Base-by-base conservation (phyloP, 2,113 vertebrate species). In the Panthera leo region DNA sequence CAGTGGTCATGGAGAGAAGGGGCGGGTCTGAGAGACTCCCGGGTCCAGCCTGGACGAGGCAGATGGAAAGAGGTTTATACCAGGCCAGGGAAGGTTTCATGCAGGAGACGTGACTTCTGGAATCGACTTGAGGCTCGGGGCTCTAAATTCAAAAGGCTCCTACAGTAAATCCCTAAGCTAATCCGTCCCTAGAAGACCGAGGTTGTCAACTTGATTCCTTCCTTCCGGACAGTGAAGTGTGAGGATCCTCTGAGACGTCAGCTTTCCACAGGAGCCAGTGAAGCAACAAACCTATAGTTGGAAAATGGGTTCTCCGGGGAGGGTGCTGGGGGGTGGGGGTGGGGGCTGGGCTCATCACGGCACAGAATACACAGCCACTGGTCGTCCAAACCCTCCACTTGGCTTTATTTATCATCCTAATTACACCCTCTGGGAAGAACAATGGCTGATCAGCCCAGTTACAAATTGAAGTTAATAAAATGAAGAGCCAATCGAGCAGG, bases 391-490 rank as follows among this genome's bases (percentile, higher is more conserved):
- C 58, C 45, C 87, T 89, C 78, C 58, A 4, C 48, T 89, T 75
- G 71, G 42, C 92, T 96, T 91, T 94, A 71, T 96, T 91, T 94
- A 71, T 97, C 73, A 84, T 70, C 75, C 90, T 90, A 87, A 96
- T 92, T 87, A 94, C 65, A 79, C 76, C 94, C 89, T 92, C 79
- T 70, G 73, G 68, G 97, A 97, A 84, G 90, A 95, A 55, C 84
- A 76, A 79, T 51, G 23, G 73, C 39, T 73, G 93, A 95, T 94
- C 68, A 78, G 45, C 71, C 90, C 88, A 82, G 68, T 87, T 91
- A 48, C 92, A 95, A 97, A 95, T 97, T 91, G 70, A 95, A 96
- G 89, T 87, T 93, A 95, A 96, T 80, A 71, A 89, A 97, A 75
- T 0, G 63, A 97, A 93, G 23, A 89, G 23, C 67, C 16, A 7